These are phyloP conservation scores for Eupithecia insigniata DNA, from an alignment of 2,888 invertebrate species.

Conservation along the genomic window DNA sequence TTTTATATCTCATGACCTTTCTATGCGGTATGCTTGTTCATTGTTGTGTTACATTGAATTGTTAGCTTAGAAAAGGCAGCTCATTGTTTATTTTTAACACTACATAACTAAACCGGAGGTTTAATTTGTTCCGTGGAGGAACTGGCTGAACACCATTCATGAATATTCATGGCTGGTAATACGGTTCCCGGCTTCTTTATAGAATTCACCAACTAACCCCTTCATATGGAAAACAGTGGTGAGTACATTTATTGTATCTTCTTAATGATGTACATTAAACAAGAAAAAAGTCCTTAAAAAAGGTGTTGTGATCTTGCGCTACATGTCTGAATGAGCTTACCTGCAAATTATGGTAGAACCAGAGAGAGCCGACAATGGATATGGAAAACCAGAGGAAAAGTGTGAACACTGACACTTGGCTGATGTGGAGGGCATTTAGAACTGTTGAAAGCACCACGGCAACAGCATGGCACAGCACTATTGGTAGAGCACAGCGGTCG, in stretches of 20 bases:
- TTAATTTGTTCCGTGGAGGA: conserved; percentile 48
- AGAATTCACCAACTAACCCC: conserved; percentile 46
- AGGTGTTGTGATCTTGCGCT: no score
- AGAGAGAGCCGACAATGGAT: conserved; percentile 88
- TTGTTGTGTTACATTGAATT: conserved; percentile 29
- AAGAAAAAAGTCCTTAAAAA: no score
- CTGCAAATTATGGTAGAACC: conserved; percentile 94
- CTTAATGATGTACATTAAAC: conserved; percentile 23
- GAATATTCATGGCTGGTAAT: conserved; percentile 55
- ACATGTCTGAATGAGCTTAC: conserved; percentile 73
- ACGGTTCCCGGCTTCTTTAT: conserved; percentile 50
- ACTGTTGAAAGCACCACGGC: conserved; percentile 89
- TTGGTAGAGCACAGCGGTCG: conserved; percentile 90
- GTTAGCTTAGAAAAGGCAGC: conserved; percentile 24
- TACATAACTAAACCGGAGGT: conserved; percentile 36
- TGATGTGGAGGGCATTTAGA: conserved; percentile 88
- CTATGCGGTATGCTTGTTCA: not conserved
- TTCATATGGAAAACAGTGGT: conserved; percentile 49
- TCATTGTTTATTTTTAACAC: conserved; percentile 40
- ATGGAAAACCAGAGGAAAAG: conserved; percentile 91
- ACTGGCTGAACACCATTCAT: conserved; percentile 38
- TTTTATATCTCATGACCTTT: not conserved
- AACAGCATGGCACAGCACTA: conserved; percentile 91
- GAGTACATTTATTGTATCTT: conserved; percentile 37
- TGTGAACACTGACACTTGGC: conserved; percentile 90